A percentile compares a stretch with the other conserved stretches of the same genome.
phyloP scores from a whole-genome alignment of 2,888 invertebrate species.

The Eupsilia transversa region DNA sequence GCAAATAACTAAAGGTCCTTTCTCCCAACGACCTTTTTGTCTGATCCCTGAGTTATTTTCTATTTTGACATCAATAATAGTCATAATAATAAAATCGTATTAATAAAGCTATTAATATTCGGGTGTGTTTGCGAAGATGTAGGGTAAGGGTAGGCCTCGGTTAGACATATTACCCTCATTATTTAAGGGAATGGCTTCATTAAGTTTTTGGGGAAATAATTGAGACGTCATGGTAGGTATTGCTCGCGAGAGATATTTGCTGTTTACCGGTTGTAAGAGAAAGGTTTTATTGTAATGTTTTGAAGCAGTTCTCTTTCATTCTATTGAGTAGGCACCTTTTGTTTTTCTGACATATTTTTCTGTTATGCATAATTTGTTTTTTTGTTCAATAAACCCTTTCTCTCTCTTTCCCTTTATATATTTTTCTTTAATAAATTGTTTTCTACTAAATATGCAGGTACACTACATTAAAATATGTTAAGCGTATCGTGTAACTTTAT shows the following conservation, averaged over 20 bases:
- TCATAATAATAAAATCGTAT: constrained; percentile 39
- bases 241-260: constrained; percentile 6
- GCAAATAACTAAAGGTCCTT: constrained; percentile 64
- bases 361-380: not conserved
- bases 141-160: not conserved
- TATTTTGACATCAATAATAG: constrained; percentile 42
- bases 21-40: constrained; percentile 63
- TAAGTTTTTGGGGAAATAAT: constrained; percentile 52
- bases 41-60: constrained; percentile 53
- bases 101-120: constrained; percentile 41
- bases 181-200: constrained; percentile 34
- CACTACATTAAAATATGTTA: not conserved
- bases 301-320: constrained; percentile 6
- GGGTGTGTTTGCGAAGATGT: constrained; percentile 31
- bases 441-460: not conserved
- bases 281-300: constrained; percentile 31
- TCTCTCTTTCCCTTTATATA: no score
- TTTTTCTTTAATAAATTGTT: not conserved
- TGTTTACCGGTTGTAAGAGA: constrained; percentile 17
- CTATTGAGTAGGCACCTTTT: not conserved
- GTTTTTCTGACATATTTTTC: constrained; percentile 18
- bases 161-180: constrained; percentile 37
- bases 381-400: constrained; percentile 3
- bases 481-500: no score
- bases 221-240: constrained; percentile 25